Percentiles rank a stretch among this genome's conserved stretches.
Evolutionary conservation across 2,888 invertebrate genomes (phyloP).

Genomic region (Meloe dianella): DNA sequence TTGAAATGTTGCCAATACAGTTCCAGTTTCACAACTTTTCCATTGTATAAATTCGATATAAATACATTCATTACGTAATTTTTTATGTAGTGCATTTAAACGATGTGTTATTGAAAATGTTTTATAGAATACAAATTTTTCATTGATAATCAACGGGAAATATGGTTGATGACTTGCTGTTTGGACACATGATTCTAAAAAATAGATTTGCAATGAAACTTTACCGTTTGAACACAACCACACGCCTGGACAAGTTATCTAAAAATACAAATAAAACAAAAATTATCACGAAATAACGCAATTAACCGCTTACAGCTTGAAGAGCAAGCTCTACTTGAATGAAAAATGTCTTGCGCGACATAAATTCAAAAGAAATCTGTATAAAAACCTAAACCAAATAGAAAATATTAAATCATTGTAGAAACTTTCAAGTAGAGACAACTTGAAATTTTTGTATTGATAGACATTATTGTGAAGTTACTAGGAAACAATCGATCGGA

Average conservation of each 20-base stretch:
- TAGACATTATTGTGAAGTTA: slow-evolving; percentile 11
- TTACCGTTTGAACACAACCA: slow-evolving; percentile 84
- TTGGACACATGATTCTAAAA: slow-evolving; percentile 73
- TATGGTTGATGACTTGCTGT: slow-evolving; percentile 70
- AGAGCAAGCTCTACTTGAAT: slow-evolving; percentile 66
- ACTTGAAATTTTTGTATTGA: slow-evolving; percentile 3
- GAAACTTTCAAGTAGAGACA: slow-evolving; percentile 20
- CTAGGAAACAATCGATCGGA: slow-evolving; percentile 23
- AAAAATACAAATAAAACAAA: slow-evolving; percentile 10
- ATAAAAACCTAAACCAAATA: slow-evolving; percentile 17
- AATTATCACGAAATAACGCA: too few relatives aligned
- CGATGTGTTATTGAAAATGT: slow-evolving; percentile 59
- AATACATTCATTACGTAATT: slow-evolving; percentile 64
- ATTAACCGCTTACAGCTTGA: slow-evolving; percentile 60
- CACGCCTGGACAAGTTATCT: slow-evolving; percentile 86
- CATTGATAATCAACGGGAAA: slow-evolving; percentile 75
- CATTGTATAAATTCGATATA: slow-evolving; percentile 72
- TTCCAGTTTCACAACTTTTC: slow-evolving; percentile 60
- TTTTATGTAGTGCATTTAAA: slow-evolving; percentile 59
- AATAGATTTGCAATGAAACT: slow-evolving; percentile 71
- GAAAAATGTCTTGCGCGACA: slow-evolving; percentile 63
- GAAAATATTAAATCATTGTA: slow-evolving; percentile 17
- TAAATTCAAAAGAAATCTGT: slow-evolving; percentile 23
- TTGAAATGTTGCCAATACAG: slow-evolving; percentile 69
- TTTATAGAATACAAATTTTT: slow-evolving; percentile 74